Base-by-base conservation (phyloP, 2,888 invertebrate genomes). In the Cerceris rybyensis region DNA sequence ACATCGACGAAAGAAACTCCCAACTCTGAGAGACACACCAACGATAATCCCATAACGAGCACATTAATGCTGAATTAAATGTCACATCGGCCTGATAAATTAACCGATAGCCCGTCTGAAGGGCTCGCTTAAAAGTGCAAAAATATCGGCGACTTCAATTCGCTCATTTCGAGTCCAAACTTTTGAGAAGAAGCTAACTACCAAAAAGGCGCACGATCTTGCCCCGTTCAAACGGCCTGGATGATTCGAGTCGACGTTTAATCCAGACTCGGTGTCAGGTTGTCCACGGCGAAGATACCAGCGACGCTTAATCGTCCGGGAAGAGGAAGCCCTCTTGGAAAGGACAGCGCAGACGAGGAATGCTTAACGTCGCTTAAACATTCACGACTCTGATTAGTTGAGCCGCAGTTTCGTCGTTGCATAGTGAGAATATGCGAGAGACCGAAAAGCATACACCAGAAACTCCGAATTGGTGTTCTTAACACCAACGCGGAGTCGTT, bases 1-100 rank as follows among this genome's bases (percentile, higher is more conserved):
- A 74, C 75, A 78, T 52, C 61, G 16, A 72, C 28, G 28, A 46
- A 46, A 46, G 46, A 11, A 46, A n/a, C n/a, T n/a, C 46, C 9
- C 11, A 49, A 14, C 58, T 54, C 59, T 70, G 59, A 28, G 28
- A 52, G 50, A 52, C 52, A 54, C 66, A 70, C 55, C 65, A 65
- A 64, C 49, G 64, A 54, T 46, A 46, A 46, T 46, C 46, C 46
- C 11, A 75, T 64, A 68, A 63, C 70, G 75, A 60, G 67, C 63
- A 65, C 52, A 42, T 46, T 69, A 63, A 72, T 50, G 63, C 58
- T 54, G 52, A 28, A 13, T 67, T 54, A 59, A 63, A 41, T 9
- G 67, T 50, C 59, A 17, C 55, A 7, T 46, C 8, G 8, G 28
- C 28, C 28, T 4, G 28, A 28, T 28, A 28, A 28, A 28, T 4